Conservation (phyloP, 2,888 invertebrate species). For the Luperina testacea region DNA sequence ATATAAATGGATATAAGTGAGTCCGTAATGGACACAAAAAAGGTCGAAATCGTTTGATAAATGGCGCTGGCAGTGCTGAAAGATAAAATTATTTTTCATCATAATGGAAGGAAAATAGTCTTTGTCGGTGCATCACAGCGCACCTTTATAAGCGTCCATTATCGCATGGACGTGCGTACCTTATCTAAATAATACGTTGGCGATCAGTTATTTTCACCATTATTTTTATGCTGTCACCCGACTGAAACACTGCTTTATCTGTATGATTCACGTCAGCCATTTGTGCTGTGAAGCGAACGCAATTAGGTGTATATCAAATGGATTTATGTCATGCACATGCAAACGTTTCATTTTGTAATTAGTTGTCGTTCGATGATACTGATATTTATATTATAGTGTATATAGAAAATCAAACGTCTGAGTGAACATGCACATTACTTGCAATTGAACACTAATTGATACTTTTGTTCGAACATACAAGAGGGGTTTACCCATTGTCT, state of each 20-base stretch:
- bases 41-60: slow-evolving; percentile 42
- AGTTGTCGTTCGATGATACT: slow-evolving; percentile 31
- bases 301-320: slow-evolving; percentile 60
- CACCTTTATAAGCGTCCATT: slow-evolving; percentile 75
- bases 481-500: slow-evolving; percentile 12
- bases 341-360: slow-evolving; percentile 46
- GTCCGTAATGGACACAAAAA: slow-evolving; percentile 38
- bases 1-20: slow-evolving; percentile 31
- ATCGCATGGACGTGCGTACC: slow-evolving; percentile 73
- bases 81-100: slow-evolving; percentile 63
- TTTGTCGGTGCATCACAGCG: slow-evolving; percentile 68
- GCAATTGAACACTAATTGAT: not conserved
- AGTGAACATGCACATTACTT: not conserved
- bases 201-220: slow-evolving; percentile 78
- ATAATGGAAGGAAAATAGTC: slow-evolving; percentile 56
- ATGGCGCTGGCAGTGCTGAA: slow-evolving; percentile 42
- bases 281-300: slow-evolving; percentile 54
- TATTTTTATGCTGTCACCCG: slow-evolving; percentile 75
- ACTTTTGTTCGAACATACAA: slow-evolving; percentile 9
- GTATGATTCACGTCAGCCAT: slow-evolving; percentile 68
- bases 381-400: slow-evolving; percentile 19
- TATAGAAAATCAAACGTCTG: not conserved
- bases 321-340: slow-evolving; percentile 60
- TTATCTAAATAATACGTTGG: slow-evolving; percentile 80
- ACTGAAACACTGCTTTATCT: slow-evolving; percentile 69